These are phyloP conservation scores for Bombyx mandarina DNA, from an alignment of 1,140 invertebrate species.

Conservation along the genomic window DNA sequence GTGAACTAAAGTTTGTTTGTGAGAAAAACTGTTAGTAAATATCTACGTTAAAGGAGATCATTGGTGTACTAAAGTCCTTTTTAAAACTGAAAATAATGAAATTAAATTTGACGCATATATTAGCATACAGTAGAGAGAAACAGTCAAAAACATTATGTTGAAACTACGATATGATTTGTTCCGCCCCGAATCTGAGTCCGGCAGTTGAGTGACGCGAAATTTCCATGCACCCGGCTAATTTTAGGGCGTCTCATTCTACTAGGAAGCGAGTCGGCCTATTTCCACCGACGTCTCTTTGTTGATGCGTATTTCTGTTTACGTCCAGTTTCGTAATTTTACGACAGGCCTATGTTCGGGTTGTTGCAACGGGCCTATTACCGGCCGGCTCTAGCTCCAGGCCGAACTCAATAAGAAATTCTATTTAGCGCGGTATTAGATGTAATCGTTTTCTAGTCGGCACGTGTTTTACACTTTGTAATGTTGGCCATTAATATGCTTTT, in stretches of 20 bases:
- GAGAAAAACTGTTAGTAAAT: too few relatives aligned
- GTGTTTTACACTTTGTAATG: slow-evolving; percentile 8
- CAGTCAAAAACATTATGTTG: too few relatives aligned
- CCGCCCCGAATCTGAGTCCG: too few relatives aligned
- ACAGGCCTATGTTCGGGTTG: slow-evolving; percentile 25
- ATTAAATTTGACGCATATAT: too few relatives aligned
- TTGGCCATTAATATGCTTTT: slow-evolving; percentile 5
- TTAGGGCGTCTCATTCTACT: slow-evolving; percentile 36
- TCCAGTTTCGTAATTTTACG: slow-evolving; percentile 62
- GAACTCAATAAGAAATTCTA: slow-evolving; percentile 25
- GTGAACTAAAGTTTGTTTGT: too few relatives aligned
- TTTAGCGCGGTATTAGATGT: slow-evolving; percentile 18
- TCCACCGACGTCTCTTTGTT: slow-evolving; percentile 46
- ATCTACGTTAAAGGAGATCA: too few relatives aligned
- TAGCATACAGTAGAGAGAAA: too few relatives aligned
- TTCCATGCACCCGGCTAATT: slow-evolving; percentile 23
- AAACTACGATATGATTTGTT: too few relatives aligned
- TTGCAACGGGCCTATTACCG: slow-evolving; percentile 48
- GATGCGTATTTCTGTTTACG: slow-evolving; percentile 54
- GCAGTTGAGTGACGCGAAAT: slow-evolving; percentile 5
- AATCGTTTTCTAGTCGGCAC: slow-evolving; percentile 23
- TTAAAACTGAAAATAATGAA: too few relatives aligned
- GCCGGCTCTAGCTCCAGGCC: slow-evolving; percentile 20
- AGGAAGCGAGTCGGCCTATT: slow-evolving; percentile 51
- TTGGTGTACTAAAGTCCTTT: too few relatives aligned